These are phyloP conservation scores for Diaprepes abbreviatus DNA, from an alignment of 2,888 invertebrate genomes.

Conservation along the genomic window DNA sequence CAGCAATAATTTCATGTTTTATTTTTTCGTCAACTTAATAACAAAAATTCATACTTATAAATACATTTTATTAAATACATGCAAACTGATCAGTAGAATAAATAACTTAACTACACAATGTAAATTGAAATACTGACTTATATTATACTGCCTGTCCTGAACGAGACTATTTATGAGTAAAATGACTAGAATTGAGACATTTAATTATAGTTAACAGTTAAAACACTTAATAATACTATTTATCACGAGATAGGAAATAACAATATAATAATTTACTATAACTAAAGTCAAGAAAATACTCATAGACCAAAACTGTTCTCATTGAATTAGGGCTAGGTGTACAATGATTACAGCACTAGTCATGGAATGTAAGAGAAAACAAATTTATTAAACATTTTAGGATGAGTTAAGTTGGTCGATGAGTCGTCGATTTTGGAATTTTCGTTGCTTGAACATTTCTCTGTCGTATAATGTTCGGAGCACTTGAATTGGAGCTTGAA, in stretches of 20 bases:
- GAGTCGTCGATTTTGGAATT: conserved; percentile 52
- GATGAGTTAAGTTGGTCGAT: conserved; percentile 39
- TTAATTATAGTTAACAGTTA: conserved; percentile 22
- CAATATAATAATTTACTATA: conserved; percentile 30
- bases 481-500: conserved; percentile 55
- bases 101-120: conserved; percentile 19
- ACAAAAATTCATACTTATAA: conserved; percentile 30
- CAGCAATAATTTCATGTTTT: conserved; percentile 4
- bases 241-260: conserved; percentile 34
- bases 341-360: conserved; percentile 18
- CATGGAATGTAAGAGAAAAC: neutral
- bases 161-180: conserved; percentile 3
- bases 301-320: conserved; percentile 3
- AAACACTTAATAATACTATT: conserved; percentile 38
- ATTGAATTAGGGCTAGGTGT: conserved; percentile 9
- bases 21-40: conserved; percentile 18
- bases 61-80: conserved; percentile 23
- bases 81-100: conserved; percentile 26
- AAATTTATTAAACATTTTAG: conserved; percentile 20
- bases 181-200: conserved; percentile 40
- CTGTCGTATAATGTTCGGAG: conserved; percentile 53
- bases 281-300: conserved; percentile 10
- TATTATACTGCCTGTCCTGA: conserved; percentile 29
- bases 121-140: conserved; percentile 30
- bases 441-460: conserved; percentile 52